Conservation (phyloP, 2,113 vertebrate species). For the Camelus dromedarius region DNA sequence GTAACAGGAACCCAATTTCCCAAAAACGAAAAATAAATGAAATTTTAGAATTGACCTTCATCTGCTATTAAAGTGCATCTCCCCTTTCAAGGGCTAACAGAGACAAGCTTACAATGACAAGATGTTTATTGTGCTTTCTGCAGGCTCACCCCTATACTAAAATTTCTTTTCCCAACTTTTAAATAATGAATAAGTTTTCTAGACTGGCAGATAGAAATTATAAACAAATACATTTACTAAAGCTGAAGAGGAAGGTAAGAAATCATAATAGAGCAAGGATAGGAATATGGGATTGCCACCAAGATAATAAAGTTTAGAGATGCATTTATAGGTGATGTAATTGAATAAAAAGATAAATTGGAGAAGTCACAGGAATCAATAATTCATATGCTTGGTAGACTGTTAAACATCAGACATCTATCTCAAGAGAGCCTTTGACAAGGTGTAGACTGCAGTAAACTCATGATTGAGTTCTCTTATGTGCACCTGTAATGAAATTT, state of each 20-base stretch:
- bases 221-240: neutral
- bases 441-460: neutral
- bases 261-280: neutral
- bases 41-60: neutral
- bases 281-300: neutral
- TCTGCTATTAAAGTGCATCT: neutral
- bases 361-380: slow-evolving; percentile 10
- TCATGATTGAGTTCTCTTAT: neutral
- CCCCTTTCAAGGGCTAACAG: neutral
- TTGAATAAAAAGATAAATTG: slow-evolving; percentile 6
- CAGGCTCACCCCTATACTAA: neutral
- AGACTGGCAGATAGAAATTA: neutral
- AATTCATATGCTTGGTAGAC: neutral
- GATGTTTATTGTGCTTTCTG: neutral
- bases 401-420: slow-evolving; percentile 36
- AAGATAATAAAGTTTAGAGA: neutral
- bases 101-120: neutral
- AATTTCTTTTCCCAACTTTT: neutral
- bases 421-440: slow-evolving; percentile 22
- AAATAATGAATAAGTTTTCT: neutral
- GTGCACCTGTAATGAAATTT: neutral
- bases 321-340: neutral
- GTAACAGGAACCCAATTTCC: neutral
- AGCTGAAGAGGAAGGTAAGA: neutral
- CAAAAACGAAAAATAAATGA: neutral